These are phyloP conservation scores for Oreochromis tanganicae DNA, from an alignment of 2,113 vertebrate genomes.

Conservation along the genomic window DNA sequence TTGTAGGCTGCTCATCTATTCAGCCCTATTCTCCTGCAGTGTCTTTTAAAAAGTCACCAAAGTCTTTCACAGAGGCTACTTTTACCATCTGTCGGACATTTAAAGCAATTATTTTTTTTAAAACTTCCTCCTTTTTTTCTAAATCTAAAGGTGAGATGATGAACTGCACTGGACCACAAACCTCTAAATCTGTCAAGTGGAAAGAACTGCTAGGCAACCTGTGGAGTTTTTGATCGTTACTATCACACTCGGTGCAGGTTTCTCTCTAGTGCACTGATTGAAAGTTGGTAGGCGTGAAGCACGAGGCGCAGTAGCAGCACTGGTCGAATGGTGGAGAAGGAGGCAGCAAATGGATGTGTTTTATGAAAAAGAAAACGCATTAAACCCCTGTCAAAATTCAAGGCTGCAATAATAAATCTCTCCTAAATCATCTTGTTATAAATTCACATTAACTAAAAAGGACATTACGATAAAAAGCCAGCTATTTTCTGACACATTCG, in stretches of 20 bases:
- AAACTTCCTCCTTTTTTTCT: not conserved
- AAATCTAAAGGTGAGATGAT: not conserved
- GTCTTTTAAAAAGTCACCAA: not conserved
- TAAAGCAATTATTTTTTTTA: rapidly evolving
- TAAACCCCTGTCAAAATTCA: not conserved
- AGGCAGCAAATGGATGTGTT: not conserved
- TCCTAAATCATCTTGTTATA: not conserved
- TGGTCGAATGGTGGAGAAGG: not conserved
- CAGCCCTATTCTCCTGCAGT: not conserved
- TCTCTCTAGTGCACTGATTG: not conserved
- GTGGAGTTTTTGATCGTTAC: not conserved
- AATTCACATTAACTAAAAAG: not conserved
- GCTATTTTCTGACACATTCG: not conserved
- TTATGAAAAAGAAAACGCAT: not conserved
- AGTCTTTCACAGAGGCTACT: not conserved
- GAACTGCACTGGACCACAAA: not conserved
- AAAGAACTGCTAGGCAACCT: not conserved
- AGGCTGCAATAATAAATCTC: not conserved
- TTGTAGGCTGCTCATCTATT: not conserved
- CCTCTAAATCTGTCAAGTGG: not conserved
- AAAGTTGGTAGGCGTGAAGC: not conserved
- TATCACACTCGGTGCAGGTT: not conserved
- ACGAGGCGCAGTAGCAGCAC: not conserved
- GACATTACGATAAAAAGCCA: not conserved
- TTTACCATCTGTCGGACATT: not conserved